A percentile compares a stretch with the other conserved stretches of the same genome.
These are phyloP conservation scores for Chrysocyon brachyurus DNA, from an alignment of 2,797 vertebrate species.

Conservation along the genomic window DNA sequence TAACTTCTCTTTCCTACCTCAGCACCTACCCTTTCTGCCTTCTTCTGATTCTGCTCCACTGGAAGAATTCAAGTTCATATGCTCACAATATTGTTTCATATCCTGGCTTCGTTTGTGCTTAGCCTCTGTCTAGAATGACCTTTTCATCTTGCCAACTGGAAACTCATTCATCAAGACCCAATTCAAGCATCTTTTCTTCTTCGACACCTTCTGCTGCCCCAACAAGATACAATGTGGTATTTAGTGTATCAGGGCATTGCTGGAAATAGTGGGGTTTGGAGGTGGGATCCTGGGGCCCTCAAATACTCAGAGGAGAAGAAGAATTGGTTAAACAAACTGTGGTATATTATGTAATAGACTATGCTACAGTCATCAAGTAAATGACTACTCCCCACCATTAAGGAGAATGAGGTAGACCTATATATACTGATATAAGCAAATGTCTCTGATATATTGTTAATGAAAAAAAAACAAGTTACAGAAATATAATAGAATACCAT, in stretches of 20 bases:
- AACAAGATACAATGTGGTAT: neutral
- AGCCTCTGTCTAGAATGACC: neutral
- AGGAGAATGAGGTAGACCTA: neutral
- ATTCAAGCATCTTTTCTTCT: neutral
- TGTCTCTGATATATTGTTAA: neutral
- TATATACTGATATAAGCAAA: neutral
- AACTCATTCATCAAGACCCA: neutral
- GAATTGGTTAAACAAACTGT: neutral
- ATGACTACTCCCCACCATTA: neutral
- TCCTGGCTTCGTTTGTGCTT: fast-evolving
- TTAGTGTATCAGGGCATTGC: neutral
- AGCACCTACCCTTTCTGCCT: neutral
- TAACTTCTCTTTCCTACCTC: neutral
- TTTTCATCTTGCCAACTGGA: neutral
- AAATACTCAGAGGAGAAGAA: neutral
- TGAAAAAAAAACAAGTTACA: neutral
- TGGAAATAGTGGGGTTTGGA: neutral
- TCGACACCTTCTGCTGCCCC: neutral
- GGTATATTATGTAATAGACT: neutral
- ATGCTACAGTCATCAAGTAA: neutral
- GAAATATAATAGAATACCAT: neutral
- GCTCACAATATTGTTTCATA: neutral
- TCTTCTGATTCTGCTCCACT: neutral
- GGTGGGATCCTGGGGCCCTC: neutral
- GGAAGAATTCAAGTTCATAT: neutral